Conservation (phyloP, 2,113 vertebrate genomes). For the Labeo catla region DNA sequence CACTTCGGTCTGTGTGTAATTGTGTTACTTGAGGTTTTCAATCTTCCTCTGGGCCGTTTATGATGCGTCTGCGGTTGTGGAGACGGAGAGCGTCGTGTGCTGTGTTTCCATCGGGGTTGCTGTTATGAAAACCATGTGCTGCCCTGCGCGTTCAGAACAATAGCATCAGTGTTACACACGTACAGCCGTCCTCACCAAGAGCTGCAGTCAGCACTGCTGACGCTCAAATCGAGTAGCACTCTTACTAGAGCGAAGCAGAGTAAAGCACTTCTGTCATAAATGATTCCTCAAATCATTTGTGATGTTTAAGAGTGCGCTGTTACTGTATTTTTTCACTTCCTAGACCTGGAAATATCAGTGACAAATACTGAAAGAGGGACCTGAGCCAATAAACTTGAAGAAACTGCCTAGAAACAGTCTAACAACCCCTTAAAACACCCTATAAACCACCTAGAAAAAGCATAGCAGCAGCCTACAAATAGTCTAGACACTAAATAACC, state of each 20-base stretch:
- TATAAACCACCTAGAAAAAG: too few relatives aligned
- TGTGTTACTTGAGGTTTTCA: not conserved
- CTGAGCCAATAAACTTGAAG: too few relatives aligned
- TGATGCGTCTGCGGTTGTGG: not conserved
- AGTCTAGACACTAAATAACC: too few relatives aligned
- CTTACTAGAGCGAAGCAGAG: not conserved
- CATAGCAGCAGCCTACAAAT: too few relatives aligned
- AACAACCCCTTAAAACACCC: too few relatives aligned
- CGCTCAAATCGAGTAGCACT: not conserved
- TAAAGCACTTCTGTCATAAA: not conserved
- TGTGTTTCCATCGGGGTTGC: not conserved
- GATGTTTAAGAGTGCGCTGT: too few relatives aligned
- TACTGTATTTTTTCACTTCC: too few relatives aligned
- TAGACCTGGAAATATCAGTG: too few relatives aligned
- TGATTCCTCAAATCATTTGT: too few relatives aligned
- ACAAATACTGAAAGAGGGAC: too few relatives aligned
- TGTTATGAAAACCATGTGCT: conserved; percentile 48
- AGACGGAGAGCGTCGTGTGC: not conserved
- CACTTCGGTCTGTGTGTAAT: not conserved
- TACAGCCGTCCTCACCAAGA: not conserved
- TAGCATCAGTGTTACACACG: conserved; percentile 34
- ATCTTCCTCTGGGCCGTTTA: not conserved
- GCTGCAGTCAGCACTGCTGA: not conserved
- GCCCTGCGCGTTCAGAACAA: conserved; percentile 39
- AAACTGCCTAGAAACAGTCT: too few relatives aligned